These are phyloP conservation scores for Syngnathus floridae DNA, from an alignment of 2,113 vertebrate species.

Conservation along the genomic window DNA sequence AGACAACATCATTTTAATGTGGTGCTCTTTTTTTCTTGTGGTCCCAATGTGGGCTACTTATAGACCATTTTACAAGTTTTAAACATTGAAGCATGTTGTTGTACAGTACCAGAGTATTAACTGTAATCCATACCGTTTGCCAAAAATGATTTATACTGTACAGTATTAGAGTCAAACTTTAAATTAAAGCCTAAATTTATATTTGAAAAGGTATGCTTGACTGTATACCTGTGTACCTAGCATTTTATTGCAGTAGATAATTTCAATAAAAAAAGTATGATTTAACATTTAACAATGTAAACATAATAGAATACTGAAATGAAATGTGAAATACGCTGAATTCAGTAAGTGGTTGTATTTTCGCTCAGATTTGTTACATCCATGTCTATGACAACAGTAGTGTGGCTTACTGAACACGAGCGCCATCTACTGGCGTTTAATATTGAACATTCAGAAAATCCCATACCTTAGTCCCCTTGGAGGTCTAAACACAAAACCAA, in stretches of 20 bases:
- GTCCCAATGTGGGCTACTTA: not conserved
- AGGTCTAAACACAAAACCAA: not conserved
- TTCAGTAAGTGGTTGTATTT: not conserved
- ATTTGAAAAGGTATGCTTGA: not conserved
- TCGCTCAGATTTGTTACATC: not conserved
- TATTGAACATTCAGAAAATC: not conserved
- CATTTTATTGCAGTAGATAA: not conserved
- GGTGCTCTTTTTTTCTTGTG: not conserved
- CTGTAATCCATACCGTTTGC: no score
- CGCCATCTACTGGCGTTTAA: constrained; percentile 37
- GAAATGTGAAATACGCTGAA: not conserved
- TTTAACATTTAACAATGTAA: not conserved
- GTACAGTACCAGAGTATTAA: not conserved
- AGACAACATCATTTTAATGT: constrained; percentile 27
- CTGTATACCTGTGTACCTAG: not conserved
- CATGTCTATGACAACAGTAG: not conserved
- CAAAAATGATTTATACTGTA: not conserved
- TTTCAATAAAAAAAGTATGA: not conserved
- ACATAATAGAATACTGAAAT: not conserved
- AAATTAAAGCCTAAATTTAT: not conserved
- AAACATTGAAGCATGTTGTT: not conserved
- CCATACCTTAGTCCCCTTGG: not conserved
- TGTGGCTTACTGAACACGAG: not conserved
- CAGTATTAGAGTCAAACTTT: not conserved
- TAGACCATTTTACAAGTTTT: not conserved